Conservation (phyloP, 2,113 vertebrate species). For the Channa maculata region DNA sequence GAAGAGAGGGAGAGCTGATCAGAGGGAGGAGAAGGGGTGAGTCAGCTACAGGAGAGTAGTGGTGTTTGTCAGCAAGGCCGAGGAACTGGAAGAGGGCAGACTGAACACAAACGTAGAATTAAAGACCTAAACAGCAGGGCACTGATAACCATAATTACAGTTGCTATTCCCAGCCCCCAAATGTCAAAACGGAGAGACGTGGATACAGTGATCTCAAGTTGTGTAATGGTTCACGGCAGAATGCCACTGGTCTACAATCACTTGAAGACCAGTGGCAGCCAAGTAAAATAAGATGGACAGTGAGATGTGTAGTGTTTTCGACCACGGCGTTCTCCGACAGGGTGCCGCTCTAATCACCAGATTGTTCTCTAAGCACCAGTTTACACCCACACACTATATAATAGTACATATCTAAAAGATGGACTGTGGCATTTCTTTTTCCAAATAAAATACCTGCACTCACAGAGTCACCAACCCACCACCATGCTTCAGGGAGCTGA, state of each 20-base stretch:
- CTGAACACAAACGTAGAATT: too few species aligned
- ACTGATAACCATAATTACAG: neutral
- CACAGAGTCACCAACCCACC: too few species aligned
- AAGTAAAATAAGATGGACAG: slow-evolving; percentile 19
- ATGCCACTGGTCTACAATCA: neutral
- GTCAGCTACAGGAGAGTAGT: too few species aligned
- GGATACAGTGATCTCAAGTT: neutral
- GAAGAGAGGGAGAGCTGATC: too few species aligned
- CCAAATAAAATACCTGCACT: neutral
- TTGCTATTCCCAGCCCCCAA: neutral
- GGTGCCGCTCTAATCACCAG: neutral
- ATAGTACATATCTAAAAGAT: neutral
- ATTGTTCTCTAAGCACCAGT: slow-evolving; percentile 1
- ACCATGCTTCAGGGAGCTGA: too few species aligned
- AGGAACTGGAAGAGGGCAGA: too few species aligned
- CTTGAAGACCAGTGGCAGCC: neutral
- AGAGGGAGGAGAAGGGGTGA: too few species aligned
- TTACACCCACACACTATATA: neutral
- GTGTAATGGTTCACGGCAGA: slow-evolving; percentile 8
- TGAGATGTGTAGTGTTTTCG: slow-evolving; percentile 30
- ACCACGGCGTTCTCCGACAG: neutral
- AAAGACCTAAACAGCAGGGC: too few species aligned
- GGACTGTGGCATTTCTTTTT: neutral
- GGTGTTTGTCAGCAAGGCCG: too few species aligned
- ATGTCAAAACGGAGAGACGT: slow-evolving; percentile 1